Base-by-base conservation (phyloP, 2,113 vertebrate genomes). In the Chaetops frenatus region DNA sequence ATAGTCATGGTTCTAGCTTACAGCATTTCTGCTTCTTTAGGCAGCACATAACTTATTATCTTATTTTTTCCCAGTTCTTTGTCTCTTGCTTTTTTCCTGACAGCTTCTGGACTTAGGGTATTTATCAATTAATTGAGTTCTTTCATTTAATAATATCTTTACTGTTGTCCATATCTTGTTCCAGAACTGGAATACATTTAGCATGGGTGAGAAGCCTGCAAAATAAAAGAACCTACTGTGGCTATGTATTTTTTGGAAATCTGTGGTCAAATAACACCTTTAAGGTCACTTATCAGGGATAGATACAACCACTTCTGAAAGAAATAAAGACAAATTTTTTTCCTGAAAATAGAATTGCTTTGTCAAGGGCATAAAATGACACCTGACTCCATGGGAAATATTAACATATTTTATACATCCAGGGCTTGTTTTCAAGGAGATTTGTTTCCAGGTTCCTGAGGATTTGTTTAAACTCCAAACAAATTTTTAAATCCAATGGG, bases 401-500 rank as follows among this genome's bases (percentile, higher is more conserved):
- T 54, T 56, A 74, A 69, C 18, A 25, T 1, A 23, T 61, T 25
- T 71, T 31, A 47, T 2, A 3, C 15, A 64, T 17, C 4, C 14
- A n/a, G 28, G 51, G 10, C 6, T 79, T 76, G 9, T 80, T 92
- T 54, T 90, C 66, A 86, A 83, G 33, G 6, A 78, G 51, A 69
- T 4, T 40, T 48, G 3, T 54, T 86, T 54, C 70, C 61, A 15
- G 7, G 28, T 58, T 84, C 22, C 12, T 47, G 31, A 81, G 24
- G 23, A 85, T 50, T 61, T 77, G 5, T 25, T 88, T 51, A 51
- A 11, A 76, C 64, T 78, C 40, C 40, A 79, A 82, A 66, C 20
- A 57, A 76, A 47, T 31, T 25, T 35, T 40, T 77, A 48, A 74
- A 72, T 33, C 10, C 25, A 81, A 12, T 1, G 3, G 0, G 0